These are phyloP conservation scores for Eupsittula cactorum DNA, from an alignment of 2,113 vertebrate species.

Conservation along the genomic window DNA sequence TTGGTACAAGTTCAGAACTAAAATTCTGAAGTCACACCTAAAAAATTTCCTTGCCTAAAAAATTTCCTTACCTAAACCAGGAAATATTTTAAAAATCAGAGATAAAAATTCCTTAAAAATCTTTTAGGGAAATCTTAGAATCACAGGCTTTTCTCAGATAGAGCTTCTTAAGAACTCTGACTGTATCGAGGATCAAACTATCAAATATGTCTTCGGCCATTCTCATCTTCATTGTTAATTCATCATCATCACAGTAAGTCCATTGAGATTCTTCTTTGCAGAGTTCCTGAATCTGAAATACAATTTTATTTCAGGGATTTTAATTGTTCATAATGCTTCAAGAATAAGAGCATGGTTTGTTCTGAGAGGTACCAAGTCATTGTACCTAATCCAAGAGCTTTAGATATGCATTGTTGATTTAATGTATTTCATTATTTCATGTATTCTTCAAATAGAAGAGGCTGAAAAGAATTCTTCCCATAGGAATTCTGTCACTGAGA, in stretches of 20 bases:
- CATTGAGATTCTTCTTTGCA: constrained; percentile 69
- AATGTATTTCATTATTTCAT: background rate
- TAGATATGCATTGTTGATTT: background rate
- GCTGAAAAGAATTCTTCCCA: background rate
- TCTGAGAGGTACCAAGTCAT: background rate
- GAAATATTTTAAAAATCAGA: background rate
- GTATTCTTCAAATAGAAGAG: background rate
- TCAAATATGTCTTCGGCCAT: constrained; percentile 74
- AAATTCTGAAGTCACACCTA: background rate
- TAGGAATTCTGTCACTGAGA: background rate
- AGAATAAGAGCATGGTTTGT: background rate
- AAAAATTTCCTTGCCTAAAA: background rate
- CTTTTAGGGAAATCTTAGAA: background rate
- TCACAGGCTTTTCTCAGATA: background rate
- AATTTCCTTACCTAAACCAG: background rate
- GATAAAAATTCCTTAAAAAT: background rate
- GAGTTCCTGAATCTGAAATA: constrained; percentile 73
- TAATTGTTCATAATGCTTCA: background rate
- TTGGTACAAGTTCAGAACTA: background rate
- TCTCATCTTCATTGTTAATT: constrained; percentile 73
- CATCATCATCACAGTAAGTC: constrained; percentile 66
- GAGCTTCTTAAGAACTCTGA: constrained; percentile 70
- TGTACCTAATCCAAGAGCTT: background rate
- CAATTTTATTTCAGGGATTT: background rate
- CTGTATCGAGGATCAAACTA: constrained; percentile 71